Conservation (phyloP, 2,113 vertebrate species). For the Pangasianodon gigas region DNA sequence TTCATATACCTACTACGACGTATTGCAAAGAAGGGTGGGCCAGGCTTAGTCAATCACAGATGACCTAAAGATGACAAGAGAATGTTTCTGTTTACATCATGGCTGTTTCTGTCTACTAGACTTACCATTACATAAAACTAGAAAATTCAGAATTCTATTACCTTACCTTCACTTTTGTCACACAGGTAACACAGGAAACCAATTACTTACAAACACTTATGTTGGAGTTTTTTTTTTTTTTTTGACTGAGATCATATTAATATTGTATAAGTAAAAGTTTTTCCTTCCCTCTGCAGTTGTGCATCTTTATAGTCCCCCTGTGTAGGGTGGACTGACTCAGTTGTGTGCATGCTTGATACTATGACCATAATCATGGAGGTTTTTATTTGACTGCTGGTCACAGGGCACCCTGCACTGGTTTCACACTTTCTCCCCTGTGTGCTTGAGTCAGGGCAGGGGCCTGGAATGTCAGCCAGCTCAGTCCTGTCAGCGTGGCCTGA, state of each 20-base stretch:
- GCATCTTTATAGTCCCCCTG: slow-evolving; percentile 43
- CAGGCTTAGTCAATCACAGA: neutral
- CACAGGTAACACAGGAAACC: neutral
- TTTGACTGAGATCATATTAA: slow-evolving; percentile 24
- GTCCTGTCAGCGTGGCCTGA: slow-evolving; percentile 53
- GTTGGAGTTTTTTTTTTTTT: neutral
- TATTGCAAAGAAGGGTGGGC: neutral
- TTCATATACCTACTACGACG: neutral
- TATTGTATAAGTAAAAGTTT: slow-evolving; percentile 27
- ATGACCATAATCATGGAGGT: slow-evolving; percentile 54
- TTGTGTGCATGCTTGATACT: slow-evolving; percentile 50
- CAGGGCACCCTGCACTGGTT: slow-evolving; percentile 57
- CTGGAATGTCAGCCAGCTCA: slow-evolving; percentile 57
- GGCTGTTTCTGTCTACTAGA: neutral
- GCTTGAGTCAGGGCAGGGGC: slow-evolving; percentile 41
- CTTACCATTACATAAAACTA: neutral
- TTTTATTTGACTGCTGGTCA: slow-evolving; percentile 57
- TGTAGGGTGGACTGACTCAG: slow-evolving; percentile 45
- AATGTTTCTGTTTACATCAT: neutral
- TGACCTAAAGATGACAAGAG: neutral
- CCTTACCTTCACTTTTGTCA: neutral
- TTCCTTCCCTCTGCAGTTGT: slow-evolving; percentile 12
- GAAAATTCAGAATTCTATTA: neutral
- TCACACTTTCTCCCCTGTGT: slow-evolving; percentile 66
- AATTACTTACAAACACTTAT: neutral